These are phyloP conservation scores for Trissolcus brochymenae DNA, from an alignment of 2,888 invertebrate genomes.

Conservation along the genomic window DNA sequence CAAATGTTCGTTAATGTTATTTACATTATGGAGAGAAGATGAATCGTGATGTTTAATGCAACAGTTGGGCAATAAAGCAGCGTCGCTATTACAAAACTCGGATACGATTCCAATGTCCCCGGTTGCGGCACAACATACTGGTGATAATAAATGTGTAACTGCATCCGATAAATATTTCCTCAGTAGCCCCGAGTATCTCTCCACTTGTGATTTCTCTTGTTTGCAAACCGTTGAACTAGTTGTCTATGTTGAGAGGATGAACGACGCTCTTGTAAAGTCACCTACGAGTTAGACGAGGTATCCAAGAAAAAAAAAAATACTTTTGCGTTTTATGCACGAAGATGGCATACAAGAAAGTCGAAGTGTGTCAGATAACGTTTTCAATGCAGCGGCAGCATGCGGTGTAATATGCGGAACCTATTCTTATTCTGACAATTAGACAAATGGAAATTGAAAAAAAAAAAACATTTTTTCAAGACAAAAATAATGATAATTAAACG, in stretches of 20 bases:
- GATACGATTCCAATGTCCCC: no score
- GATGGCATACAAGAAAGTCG: slow-evolving; percentile 56
- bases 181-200: slow-evolving; percentile 6
- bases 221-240: slow-evolving; percentile 37
- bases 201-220: slow-evolving; percentile 11
- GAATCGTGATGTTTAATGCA: slow-evolving; percentile 15
- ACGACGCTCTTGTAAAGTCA: slow-evolving; percentile 11
- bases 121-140: no score
- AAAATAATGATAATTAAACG: no score
- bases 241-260: slow-evolving; percentile 17
- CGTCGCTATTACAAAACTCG: neutral
- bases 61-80: slow-evolving; percentile 7
- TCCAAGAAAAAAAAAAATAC: slow-evolving; percentile 32
- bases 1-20: slow-evolving; percentile 12
- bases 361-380: slow-evolving; percentile 59
- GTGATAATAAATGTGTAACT: no score
- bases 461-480: no score
- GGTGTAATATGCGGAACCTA: slow-evolving; percentile 34
- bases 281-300: slow-evolving; percentile 27
- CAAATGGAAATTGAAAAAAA: no score
- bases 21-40: slow-evolving; percentile 12
- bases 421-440: slow-evolving; percentile 17
- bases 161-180: slow-evolving; percentile 5
- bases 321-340: slow-evolving; percentile 51
- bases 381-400: slow-evolving; percentile 44